Conservation (phyloP, 2,797 vertebrate genomes). For the Chaetophractus vellerosus region DNA sequence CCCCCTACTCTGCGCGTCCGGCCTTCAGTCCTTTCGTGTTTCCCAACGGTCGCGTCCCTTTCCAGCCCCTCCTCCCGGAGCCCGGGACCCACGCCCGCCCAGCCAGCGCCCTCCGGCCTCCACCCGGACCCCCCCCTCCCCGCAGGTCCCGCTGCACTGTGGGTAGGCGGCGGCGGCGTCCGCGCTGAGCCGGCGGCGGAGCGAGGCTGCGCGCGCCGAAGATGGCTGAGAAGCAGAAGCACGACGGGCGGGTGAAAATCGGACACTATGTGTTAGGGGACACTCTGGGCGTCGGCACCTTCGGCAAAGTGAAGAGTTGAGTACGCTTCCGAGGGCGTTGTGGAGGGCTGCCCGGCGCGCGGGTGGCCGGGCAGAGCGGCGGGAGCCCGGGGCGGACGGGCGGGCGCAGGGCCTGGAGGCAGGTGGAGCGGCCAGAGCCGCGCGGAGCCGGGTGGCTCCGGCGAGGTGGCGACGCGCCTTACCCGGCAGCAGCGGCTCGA, state of each 20-base stretch:
- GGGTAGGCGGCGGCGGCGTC: conserved; percentile 81
- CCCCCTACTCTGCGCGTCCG: no score
- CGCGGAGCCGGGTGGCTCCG: neutral
- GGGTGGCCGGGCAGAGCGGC: neutral
- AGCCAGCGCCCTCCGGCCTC: neutral
- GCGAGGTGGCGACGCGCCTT: neutral
- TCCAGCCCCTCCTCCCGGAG: neutral
- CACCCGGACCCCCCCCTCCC: neutral
- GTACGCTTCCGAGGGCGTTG: conserved; percentile 86
- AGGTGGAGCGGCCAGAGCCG: neutral
- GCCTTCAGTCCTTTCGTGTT: neutral
- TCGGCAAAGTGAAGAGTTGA: conserved; percentile 99
- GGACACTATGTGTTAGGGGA: conserved; percentile 98
- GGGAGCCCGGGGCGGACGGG: neutral
- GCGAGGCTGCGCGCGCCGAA: conserved; percentile 82
- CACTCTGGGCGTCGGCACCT: conserved; percentile 98
- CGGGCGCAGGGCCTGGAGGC: neutral
- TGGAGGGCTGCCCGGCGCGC: neutral
- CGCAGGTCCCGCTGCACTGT: conserved; percentile 86
- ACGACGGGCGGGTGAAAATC: conserved; percentile 98
- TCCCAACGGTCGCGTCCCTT: neutral
- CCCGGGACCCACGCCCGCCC: neutral
- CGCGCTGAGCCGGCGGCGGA: neutral
- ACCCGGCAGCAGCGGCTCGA: fast-evolving
- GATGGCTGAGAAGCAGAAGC: conserved; percentile 98